A percentile compares a stretch with the other conserved stretches of the same genome.
These are phyloP conservation scores for Xestia xanthographa DNA, from an alignment of 2,888 invertebrate species.

Conservation along the genomic window DNA sequence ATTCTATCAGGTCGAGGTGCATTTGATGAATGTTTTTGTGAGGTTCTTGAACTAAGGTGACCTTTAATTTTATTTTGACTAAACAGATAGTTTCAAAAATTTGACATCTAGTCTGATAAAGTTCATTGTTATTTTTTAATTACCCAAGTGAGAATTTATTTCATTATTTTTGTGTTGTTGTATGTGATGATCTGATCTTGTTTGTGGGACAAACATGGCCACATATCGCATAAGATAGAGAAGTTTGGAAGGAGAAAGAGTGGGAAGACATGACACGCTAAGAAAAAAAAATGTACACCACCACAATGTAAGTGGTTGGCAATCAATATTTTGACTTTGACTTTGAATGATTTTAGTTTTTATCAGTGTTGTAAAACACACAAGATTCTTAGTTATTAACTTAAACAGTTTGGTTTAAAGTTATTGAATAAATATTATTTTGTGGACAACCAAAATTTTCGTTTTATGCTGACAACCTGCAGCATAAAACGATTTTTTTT, in stretches of 20 bases:
- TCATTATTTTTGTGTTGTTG: not conserved
- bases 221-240: too few relatives aligned
- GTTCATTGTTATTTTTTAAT: not conserved
- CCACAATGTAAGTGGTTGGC: too few relatives aligned
- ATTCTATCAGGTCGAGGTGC: not conserved
- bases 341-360: not conserved
- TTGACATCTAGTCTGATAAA: not conserved
- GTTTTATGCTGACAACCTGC: too few relatives aligned
- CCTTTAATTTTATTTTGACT: not conserved
- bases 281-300: too few relatives aligned
- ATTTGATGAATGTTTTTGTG: not conserved
- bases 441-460: not conserved
- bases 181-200: too few relatives aligned
- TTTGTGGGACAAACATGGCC: too few relatives aligned
- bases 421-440: not conserved
- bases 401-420: not conserved
- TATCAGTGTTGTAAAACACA: not conserved
- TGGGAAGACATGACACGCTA: too few relatives aligned
- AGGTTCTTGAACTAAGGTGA: not conserved
- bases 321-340: too few relatives aligned
- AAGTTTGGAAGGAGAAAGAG: too few relatives aligned
- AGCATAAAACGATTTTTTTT: too few relatives aligned
- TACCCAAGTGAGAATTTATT: not conserved
- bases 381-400: not conserved
- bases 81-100: fast-evolving